Percentiles rank a stretch among this genome's conserved stretches.
Evolutionary conservation across 2,113 vertebrate genomes (phyloP).

Genomic region (Tychaedon coryphoeus): DNA sequence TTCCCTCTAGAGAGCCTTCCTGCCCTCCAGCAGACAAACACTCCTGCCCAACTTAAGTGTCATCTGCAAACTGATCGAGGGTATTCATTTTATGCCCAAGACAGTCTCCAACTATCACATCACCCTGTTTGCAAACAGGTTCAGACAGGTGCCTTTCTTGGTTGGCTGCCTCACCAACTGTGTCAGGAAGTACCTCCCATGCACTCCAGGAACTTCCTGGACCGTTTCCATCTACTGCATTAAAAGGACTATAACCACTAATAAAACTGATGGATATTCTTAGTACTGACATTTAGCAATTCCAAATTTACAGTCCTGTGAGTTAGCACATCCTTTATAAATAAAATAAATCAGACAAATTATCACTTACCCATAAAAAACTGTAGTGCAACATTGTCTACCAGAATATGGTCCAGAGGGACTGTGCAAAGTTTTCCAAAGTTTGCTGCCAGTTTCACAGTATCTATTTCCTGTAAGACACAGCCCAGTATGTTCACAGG

Average conservation of each 20-base stretch:
- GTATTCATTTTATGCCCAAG: background rate
- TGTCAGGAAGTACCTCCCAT: background rate
- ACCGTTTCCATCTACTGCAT: background rate
- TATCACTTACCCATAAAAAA: slow-evolving; percentile 96
- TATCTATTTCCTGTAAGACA: slow-evolving; percentile 89
- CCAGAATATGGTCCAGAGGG: slow-evolving; percentile 94
- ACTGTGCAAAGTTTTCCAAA: slow-evolving; percentile 98
- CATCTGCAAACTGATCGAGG: background rate
- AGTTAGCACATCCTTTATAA: background rate
- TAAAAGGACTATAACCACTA: background rate
- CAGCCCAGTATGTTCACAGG: background rate
- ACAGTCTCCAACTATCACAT: background rate
- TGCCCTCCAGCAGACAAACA: background rate
- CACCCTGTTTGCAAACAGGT: background rate
- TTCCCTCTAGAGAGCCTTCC: background rate
- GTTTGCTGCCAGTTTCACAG: slow-evolving; percentile 95
- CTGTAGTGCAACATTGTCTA: slow-evolving; percentile 98
- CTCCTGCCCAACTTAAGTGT: background rate
- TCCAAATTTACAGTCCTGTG: background rate
- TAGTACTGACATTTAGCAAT: background rate
- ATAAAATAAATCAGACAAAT: background rate
- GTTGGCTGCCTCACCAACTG: background rate
- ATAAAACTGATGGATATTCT: background rate
- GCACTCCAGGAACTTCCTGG: background rate
- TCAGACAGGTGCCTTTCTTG: background rate